Evolutionary conservation across 2,797 vertebrate genomes (phyloP).

Genomic region (Microtus obscurus): DNA sequence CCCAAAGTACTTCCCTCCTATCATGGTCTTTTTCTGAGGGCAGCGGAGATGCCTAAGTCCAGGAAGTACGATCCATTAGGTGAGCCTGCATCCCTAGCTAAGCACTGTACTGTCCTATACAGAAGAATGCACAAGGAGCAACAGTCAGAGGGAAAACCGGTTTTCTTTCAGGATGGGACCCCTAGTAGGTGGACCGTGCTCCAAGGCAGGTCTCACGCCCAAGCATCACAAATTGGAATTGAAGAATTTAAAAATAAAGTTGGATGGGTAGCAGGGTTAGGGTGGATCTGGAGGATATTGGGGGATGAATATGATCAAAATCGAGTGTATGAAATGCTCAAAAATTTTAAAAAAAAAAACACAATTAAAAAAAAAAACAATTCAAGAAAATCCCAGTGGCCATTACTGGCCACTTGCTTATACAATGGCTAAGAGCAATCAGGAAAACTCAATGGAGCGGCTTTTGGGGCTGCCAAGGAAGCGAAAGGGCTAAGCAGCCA

Average conservation of each 20-base stretch:
- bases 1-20: neutral
- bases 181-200: no score
- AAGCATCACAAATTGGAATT: neutral
- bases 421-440: neutral
- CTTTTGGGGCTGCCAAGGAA: neutral
- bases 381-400: neutral
- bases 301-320: neutral
- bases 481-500: neutral
- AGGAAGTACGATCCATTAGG: neutral
- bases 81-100: neutral
- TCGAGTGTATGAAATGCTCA: neutral
- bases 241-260: neutral
- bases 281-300: neutral
- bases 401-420: neutral
- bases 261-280: neutral
- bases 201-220: neutral
- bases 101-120: neutral
- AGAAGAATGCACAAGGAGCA: neutral
- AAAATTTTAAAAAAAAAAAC: neutral
- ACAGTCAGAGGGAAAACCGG: no score
- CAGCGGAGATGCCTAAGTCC: neutral
- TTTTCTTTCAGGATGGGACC: neutral
- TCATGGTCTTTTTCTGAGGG: neutral
- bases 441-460: neutral
- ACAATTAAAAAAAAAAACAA: no score